Evolutionary conservation across 2,797 vertebrate genomes (phyloP).

Genomic region (Sebastes itinus): DNA sequence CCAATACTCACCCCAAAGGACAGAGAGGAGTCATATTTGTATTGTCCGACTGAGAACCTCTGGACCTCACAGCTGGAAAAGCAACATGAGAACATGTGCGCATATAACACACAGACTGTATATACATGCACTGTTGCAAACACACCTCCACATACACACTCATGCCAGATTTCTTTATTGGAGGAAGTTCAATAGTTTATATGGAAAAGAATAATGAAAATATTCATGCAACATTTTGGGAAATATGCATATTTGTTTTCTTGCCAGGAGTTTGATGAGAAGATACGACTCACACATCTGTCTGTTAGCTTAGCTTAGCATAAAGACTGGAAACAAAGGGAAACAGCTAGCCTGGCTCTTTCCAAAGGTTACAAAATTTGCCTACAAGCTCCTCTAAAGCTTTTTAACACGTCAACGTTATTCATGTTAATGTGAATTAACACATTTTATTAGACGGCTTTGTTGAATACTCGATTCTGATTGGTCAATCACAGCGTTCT

Average conservation of each 20-base stretch:
- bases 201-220: neutral
- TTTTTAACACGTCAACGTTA: neutral
- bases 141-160: neutral
- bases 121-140: neutral
- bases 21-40: slow-evolving; percentile 13
- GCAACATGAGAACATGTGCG: neutral
- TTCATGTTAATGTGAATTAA: neutral
- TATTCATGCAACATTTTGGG: neutral
- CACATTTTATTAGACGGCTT: neutral
- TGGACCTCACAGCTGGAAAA: slow-evolving; percentile 18
- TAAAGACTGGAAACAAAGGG: neutral
- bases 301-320: neutral
- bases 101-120: neutral
- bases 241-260: neutral
- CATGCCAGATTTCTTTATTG: neutral
- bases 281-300: neutral
- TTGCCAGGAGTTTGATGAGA: neutral
- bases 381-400: neutral
- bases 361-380: neutral
- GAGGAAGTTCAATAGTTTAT: neutral
- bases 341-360: neutral
- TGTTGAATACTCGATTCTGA: too few relatives aligned
- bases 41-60: neutral
- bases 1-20: slow-evolving; percentile 9
- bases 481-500: too few relatives aligned